A percentile compares a stretch with the other conserved stretches of the same genome.
These are phyloP conservation scores for Dasyprocta punctata DNA, from an alignment of 2,113 vertebrate genomes.

Conservation along the genomic window DNA sequence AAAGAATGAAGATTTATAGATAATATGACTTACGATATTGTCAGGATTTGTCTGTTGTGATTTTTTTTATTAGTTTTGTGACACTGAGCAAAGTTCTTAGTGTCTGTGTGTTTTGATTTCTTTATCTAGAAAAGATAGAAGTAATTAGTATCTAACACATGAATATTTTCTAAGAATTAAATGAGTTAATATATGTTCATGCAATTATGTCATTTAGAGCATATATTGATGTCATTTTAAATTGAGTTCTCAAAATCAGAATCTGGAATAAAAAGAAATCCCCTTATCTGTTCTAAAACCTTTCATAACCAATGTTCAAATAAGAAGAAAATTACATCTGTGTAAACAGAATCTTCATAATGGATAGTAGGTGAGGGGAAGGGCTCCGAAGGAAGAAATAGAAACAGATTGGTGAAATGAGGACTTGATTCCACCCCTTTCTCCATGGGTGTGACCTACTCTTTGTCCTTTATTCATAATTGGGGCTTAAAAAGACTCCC, in stretches of 20 bases:
- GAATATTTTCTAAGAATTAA: neutral
- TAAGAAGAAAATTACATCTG: neutral
- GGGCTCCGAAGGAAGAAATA: neutral
- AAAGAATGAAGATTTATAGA: neutral
- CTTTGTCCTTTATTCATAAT: neutral
- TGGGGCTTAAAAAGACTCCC: neutral
- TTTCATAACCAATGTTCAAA: neutral
- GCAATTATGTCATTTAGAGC: neutral
- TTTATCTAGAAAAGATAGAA: neutral
- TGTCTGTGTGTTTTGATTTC: neutral
- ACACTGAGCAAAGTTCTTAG: neutral
- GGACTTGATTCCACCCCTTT: neutral
- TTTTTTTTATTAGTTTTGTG: neutral
- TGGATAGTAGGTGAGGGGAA: neutral
- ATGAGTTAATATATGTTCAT: neutral
- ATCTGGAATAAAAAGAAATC: neutral
- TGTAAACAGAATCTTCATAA: neutral
- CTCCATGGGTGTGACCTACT: neutral
- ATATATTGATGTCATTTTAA: neutral
- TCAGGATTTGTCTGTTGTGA: neutral
- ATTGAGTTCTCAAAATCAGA: neutral
- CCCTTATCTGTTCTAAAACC: neutral
- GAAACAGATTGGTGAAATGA: neutral
- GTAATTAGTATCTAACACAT: neutral
- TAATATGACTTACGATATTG: neutral